Base-by-base conservation (phyloP, 2,888 invertebrate species). In the Apotomis turbidana region DNA sequence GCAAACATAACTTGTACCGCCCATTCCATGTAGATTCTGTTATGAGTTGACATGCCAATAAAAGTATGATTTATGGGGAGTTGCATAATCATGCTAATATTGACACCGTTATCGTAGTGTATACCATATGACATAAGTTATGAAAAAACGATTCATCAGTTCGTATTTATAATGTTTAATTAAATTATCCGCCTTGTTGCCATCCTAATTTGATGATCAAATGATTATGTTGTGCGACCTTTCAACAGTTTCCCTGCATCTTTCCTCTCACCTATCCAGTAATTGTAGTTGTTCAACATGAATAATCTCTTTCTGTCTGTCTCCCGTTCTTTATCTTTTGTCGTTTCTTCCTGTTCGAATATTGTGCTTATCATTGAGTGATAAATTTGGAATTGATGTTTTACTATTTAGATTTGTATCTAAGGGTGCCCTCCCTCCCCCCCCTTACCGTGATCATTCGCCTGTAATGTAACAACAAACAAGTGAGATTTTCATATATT, bases 1-100 rank as follows among this genome's bases (percentile, higher is more conserved):
- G 27, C 27, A 27, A 27, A 27, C 27, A 27, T 49, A 49, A 46
- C 10, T 41, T 41, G 8, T 51, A 9, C 38, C 38, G 55, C 55
- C 46, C 46, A 5, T 49, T 49, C 49, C 9, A 9, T 49, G 49
- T 10, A 9, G 49, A 6, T 41, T 49, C 49, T 9, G 54, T 71
- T 71, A 67, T 67, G 68, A 27, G 27, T 27, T 27, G 27, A 58
- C 68, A 60, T n/a, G 41, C 61, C 58, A 44, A 46, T 72, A 72
- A 71, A 52, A 58, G 15, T 66, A 59, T 68, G 62, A 68, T 63
- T 63, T 63, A 72, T 54, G 12, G 51, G 15, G 4, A 54, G 36
- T 72, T 72, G 63, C 72, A 54, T 59, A 63, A 72, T 36, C 58
- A 63, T 72, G 68, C 54, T 52, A 72, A 72, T 68, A 49, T 27